These are phyloP conservation scores for Agrilus biguttatus DNA, from an alignment of 2,888 invertebrate species.

Conservation along the genomic window DNA sequence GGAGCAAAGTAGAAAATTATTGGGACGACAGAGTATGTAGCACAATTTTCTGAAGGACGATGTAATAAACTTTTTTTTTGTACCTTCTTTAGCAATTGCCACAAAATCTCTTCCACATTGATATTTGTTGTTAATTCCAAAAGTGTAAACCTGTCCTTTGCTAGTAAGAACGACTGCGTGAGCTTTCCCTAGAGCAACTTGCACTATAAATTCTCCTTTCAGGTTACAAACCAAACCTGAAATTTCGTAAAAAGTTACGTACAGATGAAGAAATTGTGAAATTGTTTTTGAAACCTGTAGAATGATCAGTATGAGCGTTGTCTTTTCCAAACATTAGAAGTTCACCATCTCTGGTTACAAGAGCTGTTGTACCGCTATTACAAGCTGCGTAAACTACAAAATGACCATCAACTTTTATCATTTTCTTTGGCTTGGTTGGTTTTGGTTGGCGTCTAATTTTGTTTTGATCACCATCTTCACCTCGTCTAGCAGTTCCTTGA, in stretches of 20 bases:
- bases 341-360: constrained; percentile 81
- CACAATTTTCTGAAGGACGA: too few species aligned
- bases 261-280: background rate
- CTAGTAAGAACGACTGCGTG: constrained; percentile 82
- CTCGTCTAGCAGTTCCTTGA: constrained; percentile 72
- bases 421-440: constrained; percentile 83
- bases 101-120: constrained; percentile 86
- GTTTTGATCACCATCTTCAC: constrained; percentile 83
- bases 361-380: constrained; percentile 88
- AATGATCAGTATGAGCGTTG: constrained; percentile 65
- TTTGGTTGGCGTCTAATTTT: constrained; percentile 74
- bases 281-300: constrained; percentile 32
- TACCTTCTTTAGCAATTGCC: constrained; percentile 44
- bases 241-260: constrained; percentile 2
- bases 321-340: constrained; percentile 92
- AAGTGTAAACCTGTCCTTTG: constrained; percentile 84
- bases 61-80: constrained; percentile 5
- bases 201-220: constrained; percentile 31
- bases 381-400: constrained; percentile 73
- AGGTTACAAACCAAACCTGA: constrained; percentile 24
- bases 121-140: constrained; percentile 95
- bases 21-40: too few species aligned
- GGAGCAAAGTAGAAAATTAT: too few species aligned
- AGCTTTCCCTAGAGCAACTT: constrained; percentile 86
- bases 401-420: constrained; percentile 78